These are phyloP conservation scores for Helicorthomorpha holstii DNA, from an alignment of 1,140 invertebrate species.

Conservation along the genomic window DNA sequence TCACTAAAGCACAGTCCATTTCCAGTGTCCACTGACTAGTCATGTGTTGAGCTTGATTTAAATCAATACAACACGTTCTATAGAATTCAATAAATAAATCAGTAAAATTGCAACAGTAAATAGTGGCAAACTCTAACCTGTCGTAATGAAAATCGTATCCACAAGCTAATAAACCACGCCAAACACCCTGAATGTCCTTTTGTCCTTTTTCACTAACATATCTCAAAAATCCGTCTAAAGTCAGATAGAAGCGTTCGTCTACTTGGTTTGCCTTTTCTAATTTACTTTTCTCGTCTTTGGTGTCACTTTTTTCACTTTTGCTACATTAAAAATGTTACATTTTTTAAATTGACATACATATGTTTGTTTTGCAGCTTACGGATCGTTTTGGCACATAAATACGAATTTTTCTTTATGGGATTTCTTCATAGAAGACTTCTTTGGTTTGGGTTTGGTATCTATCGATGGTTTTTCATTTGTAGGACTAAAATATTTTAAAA, in stretches of 20 bases:
- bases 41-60: conserved; percentile 21
- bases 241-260: conserved; percentile 11
- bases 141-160: conserved; percentile 25
- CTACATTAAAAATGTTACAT: too few relatives aligned
- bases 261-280: neutral
- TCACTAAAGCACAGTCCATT: conserved; percentile 22
- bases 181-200: conserved; percentile 20
- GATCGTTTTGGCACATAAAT: neutral
- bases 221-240: conserved; percentile 24
- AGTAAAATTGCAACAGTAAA: neutral
- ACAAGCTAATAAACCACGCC: conserved; percentile 22
- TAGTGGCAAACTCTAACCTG: conserved; percentile 15
- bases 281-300: neutral
- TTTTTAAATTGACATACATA: too few relatives aligned
- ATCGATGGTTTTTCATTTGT: neutral
- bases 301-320: neutral
- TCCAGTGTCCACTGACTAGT: conserved; percentile 22
- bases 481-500: neutral
- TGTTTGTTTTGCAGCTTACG: too few relatives aligned
- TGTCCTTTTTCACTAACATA: conserved; percentile 20
- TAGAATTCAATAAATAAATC: neutral
- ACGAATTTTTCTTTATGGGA: neutral
- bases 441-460: neutral
- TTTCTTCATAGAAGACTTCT: neutral
- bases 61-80: conserved; percentile 22